Percentiles rank a stretch among this genome's conserved stretches.
Conservation (phyloP, 2,888 invertebrate species). For the Mongoloraphidia duomilia region DNA sequence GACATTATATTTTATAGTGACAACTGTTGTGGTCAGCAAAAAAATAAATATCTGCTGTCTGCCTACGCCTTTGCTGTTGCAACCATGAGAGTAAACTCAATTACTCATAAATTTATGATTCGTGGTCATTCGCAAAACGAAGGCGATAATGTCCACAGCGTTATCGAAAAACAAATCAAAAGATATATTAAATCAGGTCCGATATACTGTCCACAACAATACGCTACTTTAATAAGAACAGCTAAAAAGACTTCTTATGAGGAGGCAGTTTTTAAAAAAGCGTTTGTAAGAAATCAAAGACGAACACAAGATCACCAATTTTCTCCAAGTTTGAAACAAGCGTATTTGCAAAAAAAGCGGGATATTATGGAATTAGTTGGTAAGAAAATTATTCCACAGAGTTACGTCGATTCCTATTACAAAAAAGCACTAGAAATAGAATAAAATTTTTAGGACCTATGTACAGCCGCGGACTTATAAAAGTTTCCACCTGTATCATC, state of each 20-base stretch:
- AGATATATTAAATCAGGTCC: constrained; percentile 18
- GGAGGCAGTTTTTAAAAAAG: background rate
- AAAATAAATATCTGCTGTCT: constrained; percentile 14
- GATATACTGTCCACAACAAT: constrained; percentile 17
- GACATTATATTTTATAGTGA: constrained; percentile 20
- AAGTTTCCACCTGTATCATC: too few relatives aligned
- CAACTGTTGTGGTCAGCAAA: constrained; percentile 20
- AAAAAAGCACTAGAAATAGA: too few relatives aligned
- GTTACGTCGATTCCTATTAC: too few relatives aligned
- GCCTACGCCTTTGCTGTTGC: constrained; percentile 12
- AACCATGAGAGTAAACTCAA: constrained; percentile 9
- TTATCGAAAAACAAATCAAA: constrained; percentile 18
- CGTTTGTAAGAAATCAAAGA: background rate
- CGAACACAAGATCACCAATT: too few relatives aligned
- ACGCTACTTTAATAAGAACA: constrained; percentile 11
- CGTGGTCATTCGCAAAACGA: constrained; percentile 15
- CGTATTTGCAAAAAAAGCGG: too few relatives aligned
- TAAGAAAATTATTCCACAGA: too few relatives aligned
- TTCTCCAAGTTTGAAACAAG: too few relatives aligned
- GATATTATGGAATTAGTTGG: too few relatives aligned
- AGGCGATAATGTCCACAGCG: constrained; percentile 13
- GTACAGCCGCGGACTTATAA: too few relatives aligned
- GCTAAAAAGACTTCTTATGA: constrained; percentile 13
- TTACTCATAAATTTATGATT: constrained; percentile 16
- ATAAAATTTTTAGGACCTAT: too few relatives aligned